A percentile compares a stretch with the other conserved stretches of the same genome.
Evolutionary conservation across 92 coral and sea anemone species (phyloP).

Genomic region (Palythoa grandis): DNA sequence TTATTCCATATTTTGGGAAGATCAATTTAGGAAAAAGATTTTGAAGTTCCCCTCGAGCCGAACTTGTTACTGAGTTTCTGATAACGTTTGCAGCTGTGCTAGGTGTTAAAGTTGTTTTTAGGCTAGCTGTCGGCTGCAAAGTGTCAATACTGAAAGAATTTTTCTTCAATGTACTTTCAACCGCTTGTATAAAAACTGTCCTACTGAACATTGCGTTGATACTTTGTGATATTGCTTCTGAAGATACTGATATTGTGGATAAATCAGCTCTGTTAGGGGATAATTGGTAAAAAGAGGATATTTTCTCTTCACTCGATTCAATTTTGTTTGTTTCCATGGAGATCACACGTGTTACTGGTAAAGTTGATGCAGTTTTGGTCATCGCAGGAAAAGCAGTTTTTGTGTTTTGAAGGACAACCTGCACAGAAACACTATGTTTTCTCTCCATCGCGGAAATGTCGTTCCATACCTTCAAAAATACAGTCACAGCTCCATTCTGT

Average conservation of each 20-base stretch:
- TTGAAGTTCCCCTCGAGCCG: background rate
- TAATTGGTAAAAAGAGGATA: background rate
- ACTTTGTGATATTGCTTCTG: background rate
- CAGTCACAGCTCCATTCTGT: slow-evolving; percentile 14
- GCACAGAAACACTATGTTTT: slow-evolving; percentile 32
- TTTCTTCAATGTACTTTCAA: background rate
- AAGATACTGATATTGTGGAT: background rate
- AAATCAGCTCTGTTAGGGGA: background rate
- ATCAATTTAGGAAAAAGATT: slow-evolving; percentile 31
- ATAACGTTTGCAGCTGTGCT: background rate
- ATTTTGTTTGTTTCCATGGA: background rate
- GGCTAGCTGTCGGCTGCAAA: background rate
- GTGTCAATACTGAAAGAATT: background rate
- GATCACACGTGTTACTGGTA: background rate
- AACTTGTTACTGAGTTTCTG: background rate
- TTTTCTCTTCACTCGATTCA: background rate
- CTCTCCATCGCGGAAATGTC: slow-evolving; percentile 45
- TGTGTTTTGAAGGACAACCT: background rate
- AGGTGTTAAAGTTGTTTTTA: background rate
- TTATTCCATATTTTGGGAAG: slow-evolving; percentile 55
- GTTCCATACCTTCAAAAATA: slow-evolving; percentile 47
- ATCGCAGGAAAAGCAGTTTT: background rate
- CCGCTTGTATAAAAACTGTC: background rate
- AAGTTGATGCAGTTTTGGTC: background rate
- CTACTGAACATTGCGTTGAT: background rate